These are phyloP conservation scores for Mesochorus sp. DNA, from an alignment of 2,888 invertebrate species.

Conservation along the genomic window DNA sequence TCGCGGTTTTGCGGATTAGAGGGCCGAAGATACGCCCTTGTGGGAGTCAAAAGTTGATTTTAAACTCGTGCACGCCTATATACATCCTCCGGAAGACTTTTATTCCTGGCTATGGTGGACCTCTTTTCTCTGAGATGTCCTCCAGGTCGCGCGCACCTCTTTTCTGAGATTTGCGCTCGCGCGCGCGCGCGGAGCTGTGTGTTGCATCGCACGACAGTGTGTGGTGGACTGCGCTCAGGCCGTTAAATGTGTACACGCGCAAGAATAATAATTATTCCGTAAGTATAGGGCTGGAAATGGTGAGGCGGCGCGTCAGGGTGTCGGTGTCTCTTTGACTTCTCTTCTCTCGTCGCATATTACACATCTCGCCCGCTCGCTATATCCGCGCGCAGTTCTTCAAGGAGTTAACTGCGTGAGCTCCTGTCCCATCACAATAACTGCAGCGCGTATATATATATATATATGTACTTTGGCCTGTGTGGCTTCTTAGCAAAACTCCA, in stretches of 20 bases:
- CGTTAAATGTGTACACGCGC: conserved; percentile 69
- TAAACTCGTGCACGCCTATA: background rate
- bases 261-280: conserved; percentile 74
- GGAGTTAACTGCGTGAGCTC: conserved; percentile 28
- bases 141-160: conserved; percentile 1
- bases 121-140: conserved; percentile 3
- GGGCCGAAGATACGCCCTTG: background rate
- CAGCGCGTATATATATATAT: background rate
- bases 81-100: background rate
- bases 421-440: background rate
- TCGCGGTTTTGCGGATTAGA: background rate
- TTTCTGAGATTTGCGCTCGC: conserved; percentile 5
- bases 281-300: conserved; percentile 69
- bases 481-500: conserved; percentile 9
- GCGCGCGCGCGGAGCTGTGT: background rate
- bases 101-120: background rate
- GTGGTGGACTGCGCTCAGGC: conserved; percentile 39
- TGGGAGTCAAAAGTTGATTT: background rate
- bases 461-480: background rate
- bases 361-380: conserved; percentile 7
- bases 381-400: background rate
- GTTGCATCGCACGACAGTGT: conserved; percentile 21
- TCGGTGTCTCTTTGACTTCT: conserved; percentile 74
- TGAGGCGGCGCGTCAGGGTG: conserved; percentile 63
- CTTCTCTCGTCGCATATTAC: conserved; percentile 13